Percentiles rank a stretch among this genome's conserved stretches.
Evolutionary conservation across 2,113 vertebrate species (phyloP).

Genomic region (Barnardius zonarius): DNA sequence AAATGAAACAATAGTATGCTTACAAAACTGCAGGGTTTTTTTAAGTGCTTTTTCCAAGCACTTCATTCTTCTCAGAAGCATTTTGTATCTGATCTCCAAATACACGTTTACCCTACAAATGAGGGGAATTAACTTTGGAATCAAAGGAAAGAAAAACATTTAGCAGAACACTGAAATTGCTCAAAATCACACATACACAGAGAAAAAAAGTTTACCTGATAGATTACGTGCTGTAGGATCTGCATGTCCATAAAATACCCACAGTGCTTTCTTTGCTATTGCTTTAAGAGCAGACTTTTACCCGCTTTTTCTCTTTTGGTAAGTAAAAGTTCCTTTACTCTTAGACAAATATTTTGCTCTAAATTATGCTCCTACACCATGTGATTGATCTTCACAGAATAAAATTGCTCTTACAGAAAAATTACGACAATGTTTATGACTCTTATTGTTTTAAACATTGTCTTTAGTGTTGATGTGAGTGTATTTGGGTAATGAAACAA

Average conservation of each 20-base stretch:
- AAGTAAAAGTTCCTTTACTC: slow-evolving; percentile 17
- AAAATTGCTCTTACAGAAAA: slow-evolving; percentile 41
- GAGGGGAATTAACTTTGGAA: slow-evolving; percentile 33
- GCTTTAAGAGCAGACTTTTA: slow-evolving; percentile 4
- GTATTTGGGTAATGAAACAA: slow-evolving; percentile 14
- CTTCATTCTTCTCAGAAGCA: neutral
- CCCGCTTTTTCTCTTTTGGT: neutral
- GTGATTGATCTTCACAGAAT: slow-evolving; percentile 3
- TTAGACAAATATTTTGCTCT: neutral
- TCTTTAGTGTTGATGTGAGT: neutral
- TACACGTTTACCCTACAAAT: slow-evolving; percentile 17
- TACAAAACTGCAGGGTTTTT: neutral
- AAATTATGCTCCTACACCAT: neutral
- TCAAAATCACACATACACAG: neutral
- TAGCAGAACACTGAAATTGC: neutral
- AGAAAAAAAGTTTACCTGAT: neutral
- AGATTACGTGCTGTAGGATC: neutral
- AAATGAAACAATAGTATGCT: neutral
- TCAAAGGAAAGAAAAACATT: neutral
- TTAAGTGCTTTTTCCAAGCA: neutral
- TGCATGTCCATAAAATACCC: neutral
- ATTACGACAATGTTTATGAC: slow-evolving; percentile 20
- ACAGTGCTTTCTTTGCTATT: slow-evolving; percentile 1
- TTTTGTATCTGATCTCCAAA: neutral
- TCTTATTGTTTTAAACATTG: slow-evolving; percentile 18